These are phyloP conservation scores for Orientallactaga bullata DNA, from an alignment of 2,113 vertebrate genomes.

Conservation along the genomic window DNA sequence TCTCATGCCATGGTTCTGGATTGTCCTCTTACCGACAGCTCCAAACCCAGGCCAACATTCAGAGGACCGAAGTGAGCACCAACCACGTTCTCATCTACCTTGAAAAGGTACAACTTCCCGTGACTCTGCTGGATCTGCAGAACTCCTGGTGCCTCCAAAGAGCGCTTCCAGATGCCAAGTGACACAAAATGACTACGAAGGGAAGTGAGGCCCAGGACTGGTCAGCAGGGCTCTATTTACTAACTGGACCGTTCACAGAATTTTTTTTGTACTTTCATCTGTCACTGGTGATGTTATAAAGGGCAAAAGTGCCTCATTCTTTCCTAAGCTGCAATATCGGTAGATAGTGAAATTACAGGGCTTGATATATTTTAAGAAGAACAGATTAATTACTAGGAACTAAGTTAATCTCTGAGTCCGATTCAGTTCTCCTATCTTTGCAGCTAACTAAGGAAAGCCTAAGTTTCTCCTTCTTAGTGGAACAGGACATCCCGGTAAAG, in stretches of 20 bases:
- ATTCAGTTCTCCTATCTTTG: background rate
- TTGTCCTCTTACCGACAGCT: constrained; percentile 63
- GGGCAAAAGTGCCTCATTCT: background rate
- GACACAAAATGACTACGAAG: background rate
- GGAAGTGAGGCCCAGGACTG: background rate
- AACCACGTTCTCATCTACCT: constrained; percentile 76
- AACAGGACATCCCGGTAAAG: constrained; percentile 85
- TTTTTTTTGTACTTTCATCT: background rate
- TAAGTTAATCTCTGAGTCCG: constrained; percentile 10
- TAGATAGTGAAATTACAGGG: no score
- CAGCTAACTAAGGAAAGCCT: constrained; percentile 77
- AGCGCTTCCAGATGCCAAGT: background rate
- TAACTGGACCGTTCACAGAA: background rate
- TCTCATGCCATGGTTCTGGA: background rate
- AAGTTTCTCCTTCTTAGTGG: constrained; percentile 84
- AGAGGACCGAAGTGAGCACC: constrained; percentile 70
- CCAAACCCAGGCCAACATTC: constrained; percentile 31
- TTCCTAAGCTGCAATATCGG: background rate
- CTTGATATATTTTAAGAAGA: background rate
- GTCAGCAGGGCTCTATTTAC: background rate
- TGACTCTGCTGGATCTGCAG: background rate
- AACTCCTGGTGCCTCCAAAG: background rate
- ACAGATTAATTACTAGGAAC: background rate
- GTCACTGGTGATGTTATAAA: background rate
- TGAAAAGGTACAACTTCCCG: constrained; percentile 69